Evolutionary conservation across 2,113 vertebrate genomes (phyloP).

Genomic region (Takifugu flavidus): DNA sequence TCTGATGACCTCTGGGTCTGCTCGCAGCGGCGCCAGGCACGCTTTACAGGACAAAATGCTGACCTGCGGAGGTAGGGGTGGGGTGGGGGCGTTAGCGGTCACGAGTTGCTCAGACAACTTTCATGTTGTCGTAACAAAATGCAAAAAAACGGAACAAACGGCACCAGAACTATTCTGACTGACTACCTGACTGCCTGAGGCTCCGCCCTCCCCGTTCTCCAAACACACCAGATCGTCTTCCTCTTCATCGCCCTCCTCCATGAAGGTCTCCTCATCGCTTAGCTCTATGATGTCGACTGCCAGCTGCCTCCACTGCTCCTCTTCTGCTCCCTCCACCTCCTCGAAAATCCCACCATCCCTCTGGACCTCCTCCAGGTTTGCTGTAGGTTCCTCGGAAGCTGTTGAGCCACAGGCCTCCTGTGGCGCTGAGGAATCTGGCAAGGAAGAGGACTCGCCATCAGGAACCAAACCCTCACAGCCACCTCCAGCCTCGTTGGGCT

Average conservation of each 20-base stretch:
- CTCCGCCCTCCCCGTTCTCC: slow-evolving; percentile 71
- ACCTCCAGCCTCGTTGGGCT: slow-evolving; percentile 20
- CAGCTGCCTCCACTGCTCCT: slow-evolving; percentile 81
- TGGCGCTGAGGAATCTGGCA: slow-evolving; percentile 59
- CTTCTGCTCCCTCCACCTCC: slow-evolving; percentile 58
- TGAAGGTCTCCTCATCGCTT: slow-evolving; percentile 85
- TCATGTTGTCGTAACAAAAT: too few relatives aligned
- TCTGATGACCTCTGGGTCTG: slow-evolving; percentile 82
- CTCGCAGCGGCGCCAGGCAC: slow-evolving; percentile 81
- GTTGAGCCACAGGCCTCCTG: slow-evolving; percentile 51
- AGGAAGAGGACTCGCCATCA: slow-evolving; percentile 19
- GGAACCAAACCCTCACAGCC: slow-evolving; percentile 2
- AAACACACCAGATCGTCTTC: slow-evolving; percentile 87
- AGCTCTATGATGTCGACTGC: slow-evolving; percentile 90
- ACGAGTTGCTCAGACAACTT: not conserved
- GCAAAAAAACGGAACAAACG: too few relatives aligned
- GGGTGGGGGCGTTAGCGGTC: too few relatives aligned
- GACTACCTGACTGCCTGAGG: slow-evolving; percentile 27
- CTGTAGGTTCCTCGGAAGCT: slow-evolving; percentile 49
- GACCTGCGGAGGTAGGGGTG: slow-evolving; percentile 34
- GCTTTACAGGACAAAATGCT: slow-evolving; percentile 82
- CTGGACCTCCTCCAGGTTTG: slow-evolving; percentile 32
- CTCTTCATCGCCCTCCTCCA: slow-evolving; percentile 81
- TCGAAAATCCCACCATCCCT: slow-evolving; percentile 67
- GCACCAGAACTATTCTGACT: too few relatives aligned